Evolutionary conservation across 2,888 invertebrate species (phyloP).

Genomic region (Catocala fraxini): DNA sequence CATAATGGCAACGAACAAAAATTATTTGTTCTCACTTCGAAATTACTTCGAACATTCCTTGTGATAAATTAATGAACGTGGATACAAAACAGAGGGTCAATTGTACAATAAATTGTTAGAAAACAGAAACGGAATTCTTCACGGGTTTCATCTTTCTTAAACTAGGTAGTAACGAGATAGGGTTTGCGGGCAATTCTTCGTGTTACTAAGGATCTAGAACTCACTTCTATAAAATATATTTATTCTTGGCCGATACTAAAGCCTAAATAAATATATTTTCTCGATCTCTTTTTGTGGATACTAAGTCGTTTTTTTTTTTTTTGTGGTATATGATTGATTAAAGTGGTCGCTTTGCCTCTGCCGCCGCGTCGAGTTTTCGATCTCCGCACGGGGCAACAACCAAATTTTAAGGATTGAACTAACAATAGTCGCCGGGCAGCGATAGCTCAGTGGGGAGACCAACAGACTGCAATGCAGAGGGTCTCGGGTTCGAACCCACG

Average conservation of each 20-base stretch:
- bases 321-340: no score
- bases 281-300: no score
- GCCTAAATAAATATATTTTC: no score
- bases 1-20: neutral
- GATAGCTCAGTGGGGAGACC: no score
- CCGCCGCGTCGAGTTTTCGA: no score
- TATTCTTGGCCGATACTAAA: neutral
- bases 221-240: constrained; percentile 11
- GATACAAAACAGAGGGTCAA: constrained; percentile 2
- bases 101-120: constrained; percentile 18
- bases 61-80: constrained; percentile 1
- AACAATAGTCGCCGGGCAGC: no score
- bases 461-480: no score
- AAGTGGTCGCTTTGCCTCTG: no score
- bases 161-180: constrained; percentile 23
- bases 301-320: no score
- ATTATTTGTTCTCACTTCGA: neutral
- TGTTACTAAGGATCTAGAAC: constrained; percentile 18
- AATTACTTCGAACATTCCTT: neutral
- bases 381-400: no score
- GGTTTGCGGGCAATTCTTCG: constrained; percentile 15
- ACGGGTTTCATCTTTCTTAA: constrained; percentile 7
- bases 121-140: constrained; percentile 8
- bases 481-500: no score
- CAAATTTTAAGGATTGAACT: no score